Conservation (phyloP, 2,888 invertebrate genomes). For the Eupsilia transversa region DNA sequence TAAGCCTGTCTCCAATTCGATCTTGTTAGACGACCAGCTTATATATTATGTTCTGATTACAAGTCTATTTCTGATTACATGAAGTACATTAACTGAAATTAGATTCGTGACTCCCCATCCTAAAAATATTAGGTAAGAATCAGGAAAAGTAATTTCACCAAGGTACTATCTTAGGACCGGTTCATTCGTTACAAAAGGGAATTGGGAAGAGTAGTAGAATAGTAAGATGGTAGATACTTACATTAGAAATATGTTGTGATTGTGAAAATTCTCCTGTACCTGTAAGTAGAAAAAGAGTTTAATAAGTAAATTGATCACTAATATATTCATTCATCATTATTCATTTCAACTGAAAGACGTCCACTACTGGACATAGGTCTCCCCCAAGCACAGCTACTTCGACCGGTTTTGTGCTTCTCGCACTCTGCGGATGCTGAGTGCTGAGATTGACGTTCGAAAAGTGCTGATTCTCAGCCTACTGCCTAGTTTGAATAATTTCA, state of each 20-base stretch:
- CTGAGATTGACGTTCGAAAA: no score
- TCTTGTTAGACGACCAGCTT: conserved; percentile 7
- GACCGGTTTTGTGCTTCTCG: no score
- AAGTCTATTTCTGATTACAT: conserved; percentile 27
- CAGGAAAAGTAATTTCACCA: conserved; percentile 28
- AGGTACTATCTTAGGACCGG: conserved; percentile 23
- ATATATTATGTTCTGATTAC: conserved; percentile 35
- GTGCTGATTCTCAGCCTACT: no score
- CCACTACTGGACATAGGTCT: background rate
- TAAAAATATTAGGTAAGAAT: background rate
- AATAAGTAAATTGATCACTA: background rate
- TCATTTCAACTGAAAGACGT: background rate
- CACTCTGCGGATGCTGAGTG: no score
- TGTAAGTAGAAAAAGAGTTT: conserved; percentile 17
- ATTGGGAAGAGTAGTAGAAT: background rate
- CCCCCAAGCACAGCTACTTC: background rate
- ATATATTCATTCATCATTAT: background rate
- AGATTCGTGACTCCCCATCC: conserved; percentile 32
- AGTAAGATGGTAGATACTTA: conserved; percentile 22
- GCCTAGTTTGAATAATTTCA: no score
- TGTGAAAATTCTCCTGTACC: conserved; percentile 12
- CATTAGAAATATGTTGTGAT: conserved; percentile 1
- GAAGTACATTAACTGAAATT: conserved; percentile 36
- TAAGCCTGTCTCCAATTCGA: conserved; percentile 1
- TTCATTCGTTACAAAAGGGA: background rate